These are phyloP conservation scores for Agrochola macilenta DNA, from an alignment of 2,888 invertebrate species.

Conservation along the genomic window DNA sequence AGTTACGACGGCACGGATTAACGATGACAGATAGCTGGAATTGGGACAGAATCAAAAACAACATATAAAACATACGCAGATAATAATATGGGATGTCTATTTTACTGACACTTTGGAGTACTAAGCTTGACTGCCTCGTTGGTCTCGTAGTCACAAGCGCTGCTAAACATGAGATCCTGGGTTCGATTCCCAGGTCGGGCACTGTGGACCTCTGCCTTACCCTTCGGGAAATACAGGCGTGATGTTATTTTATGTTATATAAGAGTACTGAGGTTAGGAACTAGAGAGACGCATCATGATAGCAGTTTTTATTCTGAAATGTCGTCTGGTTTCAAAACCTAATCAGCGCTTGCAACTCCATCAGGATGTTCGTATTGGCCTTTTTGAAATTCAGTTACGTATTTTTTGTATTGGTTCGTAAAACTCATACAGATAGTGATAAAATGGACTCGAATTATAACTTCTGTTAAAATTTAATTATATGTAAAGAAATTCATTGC, in stretches of 20 bases:
- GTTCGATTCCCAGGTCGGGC: neutral
- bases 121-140: neutral
- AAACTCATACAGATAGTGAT: neutral
- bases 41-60: slow-evolving; percentile 57
- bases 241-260: neutral
- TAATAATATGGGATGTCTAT: slow-evolving; percentile 22
- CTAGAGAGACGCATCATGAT: neutral
- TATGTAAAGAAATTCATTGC: neutral
- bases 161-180: neutral
- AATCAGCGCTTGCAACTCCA: neutral
- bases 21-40: slow-evolving; percentile 45
- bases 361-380: neutral
- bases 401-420: neutral
- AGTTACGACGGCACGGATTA: slow-evolving; percentile 46
- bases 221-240: neutral
- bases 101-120: slow-evolving; percentile 13
- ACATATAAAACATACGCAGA: slow-evolving; percentile 38
- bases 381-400: neutral
- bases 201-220: neutral
- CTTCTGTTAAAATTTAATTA: neutral
- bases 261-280: neutral
- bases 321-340: neutral
- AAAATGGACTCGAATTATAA: neutral
- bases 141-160: no score
- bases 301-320: neutral